Evolutionary conservation across 2,797 vertebrate genomes (phyloP).

Genomic region (Rhinophrynus dorsalis): DNA sequence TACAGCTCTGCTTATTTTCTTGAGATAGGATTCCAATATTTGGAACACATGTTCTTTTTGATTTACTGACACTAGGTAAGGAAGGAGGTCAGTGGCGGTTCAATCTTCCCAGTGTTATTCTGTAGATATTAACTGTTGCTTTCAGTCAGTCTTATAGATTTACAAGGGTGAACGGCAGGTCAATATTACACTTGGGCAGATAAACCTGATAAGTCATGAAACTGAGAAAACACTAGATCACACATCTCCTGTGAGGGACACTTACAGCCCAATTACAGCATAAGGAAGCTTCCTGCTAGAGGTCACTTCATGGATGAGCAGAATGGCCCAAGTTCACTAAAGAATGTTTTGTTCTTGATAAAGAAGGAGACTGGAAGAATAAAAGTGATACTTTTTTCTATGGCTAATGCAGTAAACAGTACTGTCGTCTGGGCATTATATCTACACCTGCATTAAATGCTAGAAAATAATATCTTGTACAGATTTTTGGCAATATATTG

Average conservation of each 20-base stretch:
- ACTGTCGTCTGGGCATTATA: too few relatives aligned
- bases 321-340: neutral
- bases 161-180: slow-evolving; percentile 60
- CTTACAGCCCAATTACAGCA: neutral
- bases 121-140: slow-evolving; percentile 62
- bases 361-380: too few relatives aligned
- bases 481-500: too few relatives aligned
- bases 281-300: neutral
- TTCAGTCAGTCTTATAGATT: slow-evolving; percentile 66
- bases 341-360: too few relatives aligned
- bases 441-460: too few relatives aligned
- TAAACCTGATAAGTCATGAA: slow-evolving; percentile 53
- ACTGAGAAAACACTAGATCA: slow-evolving; percentile 52
- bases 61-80: slow-evolving; percentile 37
- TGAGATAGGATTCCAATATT: slow-evolving; percentile 31
- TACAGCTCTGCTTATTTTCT: slow-evolving; percentile 21
- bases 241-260: slow-evolving; percentile 8
- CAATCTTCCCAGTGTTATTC: slow-evolving; percentile 43
- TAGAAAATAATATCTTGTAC: too few relatives aligned
- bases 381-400: too few relatives aligned
- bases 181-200: slow-evolving; percentile 51
- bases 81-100: slow-evolving; percentile 56
- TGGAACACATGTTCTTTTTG: slow-evolving; percentile 19
- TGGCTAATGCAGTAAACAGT: too few relatives aligned
- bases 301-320: slow-evolving; percentile 5